Evolutionary conservation across 2,113 vertebrate genomes (phyloP), one percentile per base, ranked within the genome.

Genomic region (Eulemur macaco): DNA sequence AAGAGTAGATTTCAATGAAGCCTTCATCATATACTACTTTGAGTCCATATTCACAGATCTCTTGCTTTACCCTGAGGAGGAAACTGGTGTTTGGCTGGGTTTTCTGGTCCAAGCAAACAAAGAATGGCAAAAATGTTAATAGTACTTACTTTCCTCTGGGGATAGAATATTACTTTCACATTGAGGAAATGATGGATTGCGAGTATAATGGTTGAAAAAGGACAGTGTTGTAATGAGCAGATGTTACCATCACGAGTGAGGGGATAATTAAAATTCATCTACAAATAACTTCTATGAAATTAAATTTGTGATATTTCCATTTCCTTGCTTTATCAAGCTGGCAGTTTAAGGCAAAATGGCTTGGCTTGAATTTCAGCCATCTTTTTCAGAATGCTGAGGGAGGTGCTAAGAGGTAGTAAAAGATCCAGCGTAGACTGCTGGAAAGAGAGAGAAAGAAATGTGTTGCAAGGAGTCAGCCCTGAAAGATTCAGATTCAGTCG

Each of bases 251-350:
- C 52, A 23, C 4, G 9, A 50, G 31, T 96, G 45, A 87, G 56
- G n/a, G 58, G 37, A 18, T 83, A 86, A 85, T 86, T 94, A 92
- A 76, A 39, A 63, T 81, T 78, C 58, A 71, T 87, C 69, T 95
- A 50, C 0, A 71, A 47, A 29, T 34, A 80, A 58, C 52, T 74
- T 73, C 31, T 68, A 4, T 78, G 88, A 92, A 86, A 82, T 73
- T 42, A 81, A 54, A 0, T 84, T 42, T 77, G 12, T 69, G 8
- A 9, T 87, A 42, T 87, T 84, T 90, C 2, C 18, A 8, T 81
- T 58, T 97, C 12, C 80, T 95, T 95, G 39, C 14, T 13, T 85
- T 80, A 37, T 78, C 21, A 95, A 47, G 90, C 5, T 84, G 50
- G 29, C 37, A 80, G 45, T 63, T 74, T n/a, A 83, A 92, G 63